Percentiles rank a stretch among this genome's conserved stretches.
Conservation (phyloP, 2,888 invertebrate genomes). For the Caenorhabditis auriculariae region DNA sequence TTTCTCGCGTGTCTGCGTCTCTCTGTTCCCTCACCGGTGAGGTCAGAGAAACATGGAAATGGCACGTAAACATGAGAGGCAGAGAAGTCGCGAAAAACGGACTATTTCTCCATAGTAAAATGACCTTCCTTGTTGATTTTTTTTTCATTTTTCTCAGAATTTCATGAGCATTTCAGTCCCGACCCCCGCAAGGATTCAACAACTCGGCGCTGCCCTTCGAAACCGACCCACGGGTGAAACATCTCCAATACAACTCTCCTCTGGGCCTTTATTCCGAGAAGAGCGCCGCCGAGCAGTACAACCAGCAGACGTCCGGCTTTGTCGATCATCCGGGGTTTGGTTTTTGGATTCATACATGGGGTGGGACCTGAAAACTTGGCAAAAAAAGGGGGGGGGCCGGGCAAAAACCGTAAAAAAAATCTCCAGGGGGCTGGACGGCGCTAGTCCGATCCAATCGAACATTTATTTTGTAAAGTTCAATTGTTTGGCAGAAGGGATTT, state of each 20-base stretch:
- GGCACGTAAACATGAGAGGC: too few relatives aligned
- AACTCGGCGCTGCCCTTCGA: conserved; percentile 41
- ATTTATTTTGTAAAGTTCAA: too few relatives aligned
- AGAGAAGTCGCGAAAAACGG: too few relatives aligned
- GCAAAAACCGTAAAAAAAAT: conserved; percentile 1
- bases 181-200: conserved; percentile 48
- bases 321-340: conserved; percentile 46
- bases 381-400: background rate
- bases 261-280: conserved; percentile 47
- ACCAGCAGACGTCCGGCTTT: conserved; percentile 52
- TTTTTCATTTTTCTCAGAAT: background rate
- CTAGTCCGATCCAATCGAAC: too few relatives aligned
- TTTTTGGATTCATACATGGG: background rate
- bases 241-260: conserved; percentile 43
- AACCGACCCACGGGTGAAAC: conserved; percentile 47
- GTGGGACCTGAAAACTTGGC: conserved; percentile 8
- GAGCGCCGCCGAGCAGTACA: conserved; percentile 55
- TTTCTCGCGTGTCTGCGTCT: too few relatives aligned
- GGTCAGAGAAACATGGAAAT: too few relatives aligned
- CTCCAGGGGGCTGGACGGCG: too few relatives aligned
- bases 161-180: conserved; percentile 18
- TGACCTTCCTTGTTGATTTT: background rate
- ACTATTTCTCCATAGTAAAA: too few relatives aligned
- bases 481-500: too few relatives aligned
- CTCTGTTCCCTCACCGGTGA: too few relatives aligned